A percentile compares a stretch with the other conserved stretches of the same genome.
Evolutionary conservation across 2,797 vertebrate species (phyloP).

Genomic region (Hydrophis major): DNA sequence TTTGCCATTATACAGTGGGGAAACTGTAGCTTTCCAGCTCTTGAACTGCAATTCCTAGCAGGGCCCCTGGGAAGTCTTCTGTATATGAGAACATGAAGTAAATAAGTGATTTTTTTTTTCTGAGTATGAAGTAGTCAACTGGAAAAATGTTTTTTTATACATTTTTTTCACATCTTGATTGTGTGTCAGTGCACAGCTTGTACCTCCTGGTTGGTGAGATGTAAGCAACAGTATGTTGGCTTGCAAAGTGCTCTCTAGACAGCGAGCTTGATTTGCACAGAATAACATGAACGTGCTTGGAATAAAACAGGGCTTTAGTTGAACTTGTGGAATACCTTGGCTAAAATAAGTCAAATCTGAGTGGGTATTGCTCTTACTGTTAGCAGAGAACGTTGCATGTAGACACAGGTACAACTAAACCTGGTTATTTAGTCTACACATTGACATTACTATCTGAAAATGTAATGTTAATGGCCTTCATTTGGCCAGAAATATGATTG

Average conservation of each 20-base stretch:
- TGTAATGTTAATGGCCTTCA: not conserved
- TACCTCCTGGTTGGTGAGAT: not conserved
- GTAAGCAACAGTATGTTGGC: not conserved
- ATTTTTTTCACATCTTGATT: not conserved
- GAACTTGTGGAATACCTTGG: not conserved
- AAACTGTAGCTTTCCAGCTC: not conserved
- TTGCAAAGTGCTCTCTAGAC: not conserved
- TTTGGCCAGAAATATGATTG: not conserved
- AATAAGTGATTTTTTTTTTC: conserved; percentile 7
- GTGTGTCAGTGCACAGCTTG: not conserved
- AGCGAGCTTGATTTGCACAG: not conserved
- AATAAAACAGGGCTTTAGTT: not conserved
- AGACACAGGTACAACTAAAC: not conserved
- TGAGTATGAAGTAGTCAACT: not conserved
- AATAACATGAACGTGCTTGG: not conserved
- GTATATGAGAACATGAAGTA: conserved; percentile 44
- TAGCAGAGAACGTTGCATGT: not conserved
- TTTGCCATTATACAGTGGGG: not conserved
- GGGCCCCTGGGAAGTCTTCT: not conserved
- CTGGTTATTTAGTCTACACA: not conserved
- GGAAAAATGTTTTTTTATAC: not conserved
- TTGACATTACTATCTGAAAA: not conserved
- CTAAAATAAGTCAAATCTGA: not conserved
- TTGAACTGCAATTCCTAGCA: not conserved
- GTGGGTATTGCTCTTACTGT: not conserved